Percentiles rank a stretch among this genome's conserved stretches.
These are phyloP conservation scores for Junco hyemalis DNA, from an alignment of 2,113 vertebrate species.

Conservation along the genomic window DNA sequence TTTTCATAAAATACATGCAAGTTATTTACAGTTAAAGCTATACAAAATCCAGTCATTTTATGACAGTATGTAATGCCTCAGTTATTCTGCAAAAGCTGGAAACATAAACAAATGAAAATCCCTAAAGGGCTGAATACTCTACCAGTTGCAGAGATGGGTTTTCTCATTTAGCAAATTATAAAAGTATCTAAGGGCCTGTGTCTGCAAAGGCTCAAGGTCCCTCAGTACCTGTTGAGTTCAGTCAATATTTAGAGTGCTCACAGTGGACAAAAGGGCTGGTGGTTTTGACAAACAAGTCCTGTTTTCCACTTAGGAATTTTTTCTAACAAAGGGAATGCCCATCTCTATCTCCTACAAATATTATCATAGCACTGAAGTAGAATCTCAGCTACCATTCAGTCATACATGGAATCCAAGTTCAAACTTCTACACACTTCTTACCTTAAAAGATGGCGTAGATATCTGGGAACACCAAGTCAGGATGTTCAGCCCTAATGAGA, in stretches of 20 bases:
- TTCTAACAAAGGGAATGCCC: not conserved
- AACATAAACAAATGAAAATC: not conserved
- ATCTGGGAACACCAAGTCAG: not conserved
- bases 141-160: not conserved
- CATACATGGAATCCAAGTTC: not conserved
- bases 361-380: not conserved
- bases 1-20: not conserved
- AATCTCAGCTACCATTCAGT: not conserved
- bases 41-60: not conserved
- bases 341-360: not conserved
- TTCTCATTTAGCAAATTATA: not conserved
- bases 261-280: not conserved
- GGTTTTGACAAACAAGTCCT: not conserved
- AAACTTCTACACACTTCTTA: not conserved
- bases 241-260: not conserved
- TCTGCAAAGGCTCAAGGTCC: not conserved
- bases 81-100: not conserved
- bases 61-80: not conserved
- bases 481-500: not conserved
- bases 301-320: not conserved
- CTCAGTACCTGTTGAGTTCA: not conserved
- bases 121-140: not conserved
- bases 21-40: not conserved
- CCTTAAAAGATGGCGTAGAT: fast-evolving
- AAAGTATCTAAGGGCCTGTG: not conserved